Base-by-base conservation (phyloP, 2,888 invertebrate species). In the Tineola bisselliella region DNA sequence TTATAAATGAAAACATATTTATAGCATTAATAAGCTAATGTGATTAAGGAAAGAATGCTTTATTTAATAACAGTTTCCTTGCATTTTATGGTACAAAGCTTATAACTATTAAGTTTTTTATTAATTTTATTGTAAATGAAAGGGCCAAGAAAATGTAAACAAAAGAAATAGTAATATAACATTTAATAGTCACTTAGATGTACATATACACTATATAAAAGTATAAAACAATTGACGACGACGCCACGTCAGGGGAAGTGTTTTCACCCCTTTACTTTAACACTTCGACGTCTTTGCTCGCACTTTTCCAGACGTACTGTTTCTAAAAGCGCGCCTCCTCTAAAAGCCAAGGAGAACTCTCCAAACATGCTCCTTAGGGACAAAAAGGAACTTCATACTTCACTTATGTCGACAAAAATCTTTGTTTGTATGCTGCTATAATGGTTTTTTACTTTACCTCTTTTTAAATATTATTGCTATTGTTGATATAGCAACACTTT, bases 301-400 rank as follows among this genome's bases (percentile, higher is more conserved):
- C 54, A 54, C 54, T 54, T 54, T 54, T 54, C 12, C 54, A 18
- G 25, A 54, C 54, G 15, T 17, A 48, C 15, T 48, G 54, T 54
- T 54, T 25, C 54, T 54, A 18, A 54, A 54, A 54, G 54, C 54
- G 17, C 25, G 54, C 54, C 54, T 54, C 54, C 18, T 48, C 38
- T 15, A 48, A 48, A 48, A 15, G 48, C 18, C 13, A 10, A 15
- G 19, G 31, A 8, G 58, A 58, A 33, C 58, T 13, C 58, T 58
- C 19, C 58, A 56, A 38, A 38, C 48, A 58, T 33, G 3, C 58
- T 58, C 58, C 15, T 58, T 58, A 13, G 33, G 33, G 33, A 58
- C 58, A 33, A 33, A 33, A 58, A 33, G 33, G 58, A 33, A 33
- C 58, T 58, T 33, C 8, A 13, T 30, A 58, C 58, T 58, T 58